These are phyloP conservation scores for Microchrysa polita DNA, from an alignment of 2,888 invertebrate genomes.

Conservation along the genomic window DNA sequence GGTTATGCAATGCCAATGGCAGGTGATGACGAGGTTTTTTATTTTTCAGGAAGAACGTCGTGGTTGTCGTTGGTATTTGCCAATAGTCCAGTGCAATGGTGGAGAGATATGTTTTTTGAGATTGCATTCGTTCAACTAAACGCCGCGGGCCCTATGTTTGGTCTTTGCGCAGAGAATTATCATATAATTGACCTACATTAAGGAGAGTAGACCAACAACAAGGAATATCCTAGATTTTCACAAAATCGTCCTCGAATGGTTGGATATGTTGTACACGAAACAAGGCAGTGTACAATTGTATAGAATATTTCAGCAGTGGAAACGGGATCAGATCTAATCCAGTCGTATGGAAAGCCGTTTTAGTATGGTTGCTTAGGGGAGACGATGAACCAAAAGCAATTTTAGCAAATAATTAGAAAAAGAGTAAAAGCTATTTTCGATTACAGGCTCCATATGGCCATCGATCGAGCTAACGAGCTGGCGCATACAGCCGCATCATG, in stretches of 20 bases:
- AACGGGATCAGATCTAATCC: no score
- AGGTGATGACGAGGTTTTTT: neutral
- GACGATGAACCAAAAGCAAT: no score
- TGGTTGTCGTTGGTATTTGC: neutral
- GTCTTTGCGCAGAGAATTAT: conserved; percentile 22
- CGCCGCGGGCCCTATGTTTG: neutral
- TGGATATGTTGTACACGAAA: neutral
- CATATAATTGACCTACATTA: conserved; percentile 45
- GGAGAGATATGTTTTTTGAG: neutral
- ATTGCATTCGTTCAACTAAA: neutral
- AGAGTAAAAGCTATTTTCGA: no score
- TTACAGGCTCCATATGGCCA: no score
- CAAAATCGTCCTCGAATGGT: neutral
- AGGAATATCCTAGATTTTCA: neutral
- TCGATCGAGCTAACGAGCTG: no score
- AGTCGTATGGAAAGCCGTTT: no score
- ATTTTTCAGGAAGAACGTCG: neutral
- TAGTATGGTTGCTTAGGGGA: no score
- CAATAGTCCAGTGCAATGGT: neutral
- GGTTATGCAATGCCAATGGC: neutral
- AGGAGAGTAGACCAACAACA: neutral
- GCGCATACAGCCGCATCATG: no score
- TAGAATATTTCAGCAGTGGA: no score
- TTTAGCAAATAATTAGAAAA: no score
- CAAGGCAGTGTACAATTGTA: no score